Base-by-base conservation (phyloP, 2,888 invertebrate species). In the Panopea generosa region DNA sequence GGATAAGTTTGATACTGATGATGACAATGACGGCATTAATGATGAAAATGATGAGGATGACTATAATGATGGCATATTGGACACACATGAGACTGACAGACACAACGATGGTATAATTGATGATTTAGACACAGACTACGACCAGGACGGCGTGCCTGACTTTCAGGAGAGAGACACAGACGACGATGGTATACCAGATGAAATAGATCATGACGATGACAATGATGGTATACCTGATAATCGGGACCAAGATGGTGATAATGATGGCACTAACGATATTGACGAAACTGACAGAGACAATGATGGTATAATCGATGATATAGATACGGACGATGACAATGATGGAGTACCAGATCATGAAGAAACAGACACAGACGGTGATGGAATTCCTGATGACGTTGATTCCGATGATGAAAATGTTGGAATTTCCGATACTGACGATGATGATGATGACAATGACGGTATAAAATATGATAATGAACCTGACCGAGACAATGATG, bases 11-110 rank as follows among this genome's bases (percentile, higher is more conserved):
- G 89, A 91, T 78, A 87, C 86, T 11, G 87, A 91, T 76, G 91
- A 90, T 38, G 89, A 90, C 79, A 86, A 86, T 24, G 90, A 90
- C 62, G 90, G 90, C 1, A 84, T 90, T 18, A 85, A 84, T 84
- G 88, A 82, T 76, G 38, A 74, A 20, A 22, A 49, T 16, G 61
- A 80, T 14, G 59, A 26, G 75, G 84, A 84, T 20, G 80, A 62
- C 47, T 88, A 91, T 78, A 85, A 85, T 1, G 87, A 90, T 68
- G 90, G 90, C 24, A 86, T 89, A 52, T 88, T 89, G 3, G 89
- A 86, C 60, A 88, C 89, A 59, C 76, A 79, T 33, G 90, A 91
- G 79, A 77, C 84, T 59, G 77, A 84, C 76, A 90, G 89, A 0
- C 89, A 89, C 66, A 45, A 45, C 20, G 45, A 45, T n/a, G 45